A percentile compares a stretch with the other conserved stretches of the same genome.
phyloP scores from a whole-genome alignment of 2,113 vertebrate species.

The Oceanites oceanicus region DNA sequence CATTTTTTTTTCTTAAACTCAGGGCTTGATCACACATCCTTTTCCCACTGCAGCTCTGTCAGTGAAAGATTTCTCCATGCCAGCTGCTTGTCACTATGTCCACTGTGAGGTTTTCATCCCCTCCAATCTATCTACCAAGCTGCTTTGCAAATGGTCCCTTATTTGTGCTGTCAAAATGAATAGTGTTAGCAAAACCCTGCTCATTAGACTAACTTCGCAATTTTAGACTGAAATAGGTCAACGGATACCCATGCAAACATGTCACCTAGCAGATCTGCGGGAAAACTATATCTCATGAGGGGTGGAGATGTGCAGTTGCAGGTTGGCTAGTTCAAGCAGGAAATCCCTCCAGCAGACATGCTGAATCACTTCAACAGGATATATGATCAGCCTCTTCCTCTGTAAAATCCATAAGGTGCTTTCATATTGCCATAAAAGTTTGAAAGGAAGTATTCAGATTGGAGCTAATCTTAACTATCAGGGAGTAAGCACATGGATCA shows the following conservation, averaged over 20 bases:
- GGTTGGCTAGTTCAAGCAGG: background rate
- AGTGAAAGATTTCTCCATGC: background rate
- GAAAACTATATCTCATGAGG: background rate
- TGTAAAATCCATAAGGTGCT: background rate
- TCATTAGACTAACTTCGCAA: background rate
- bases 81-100: background rate
- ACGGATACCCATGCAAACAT: background rate
- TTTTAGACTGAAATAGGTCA: background rate
- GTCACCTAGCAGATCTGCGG: background rate
- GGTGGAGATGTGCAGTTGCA: background rate
- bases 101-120: background rate
- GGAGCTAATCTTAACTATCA: background rate
- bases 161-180: background rate
- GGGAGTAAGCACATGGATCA: background rate
- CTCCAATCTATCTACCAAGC: background rate
- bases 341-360: background rate
- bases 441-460: background rate
- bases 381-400: background rate
- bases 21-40: background rate
- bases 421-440: background rate
- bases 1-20: background rate
- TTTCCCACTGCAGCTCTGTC: background rate
- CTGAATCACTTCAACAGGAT: background rate
- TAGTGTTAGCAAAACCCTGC: background rate
- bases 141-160: background rate